phyloP scores from a whole-genome alignment of 2,888 invertebrate species.

The Cosmorhoe ocellata region DNA sequence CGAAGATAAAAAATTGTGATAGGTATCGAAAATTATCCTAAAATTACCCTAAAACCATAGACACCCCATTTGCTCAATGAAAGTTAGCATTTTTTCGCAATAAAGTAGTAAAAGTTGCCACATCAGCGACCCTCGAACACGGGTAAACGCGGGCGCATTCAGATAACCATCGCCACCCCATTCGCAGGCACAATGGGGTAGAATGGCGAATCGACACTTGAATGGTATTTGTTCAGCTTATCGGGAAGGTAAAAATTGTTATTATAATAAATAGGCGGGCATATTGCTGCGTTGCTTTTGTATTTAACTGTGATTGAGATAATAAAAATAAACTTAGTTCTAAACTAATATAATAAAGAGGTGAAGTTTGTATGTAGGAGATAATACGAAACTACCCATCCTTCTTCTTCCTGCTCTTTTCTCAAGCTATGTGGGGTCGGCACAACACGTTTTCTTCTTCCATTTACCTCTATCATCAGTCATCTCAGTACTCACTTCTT shows the following conservation, averaged over 20 bases:
- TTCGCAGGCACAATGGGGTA: constrained; percentile 16
- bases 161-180: constrained; percentile 52
- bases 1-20: neutral
- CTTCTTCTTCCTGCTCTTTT: too few relatives aligned
- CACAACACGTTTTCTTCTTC: too few relatives aligned
- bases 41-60: constrained; percentile 17
- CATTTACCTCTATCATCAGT: too few relatives aligned
- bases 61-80: constrained; percentile 44
- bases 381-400: too few relatives aligned
- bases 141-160: constrained; percentile 46
- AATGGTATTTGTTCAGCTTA: constrained; percentile 40
- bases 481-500: too few relatives aligned
- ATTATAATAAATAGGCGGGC: constrained; percentile 21
- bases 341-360: too few relatives aligned
- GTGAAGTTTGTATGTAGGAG: too few relatives aligned
- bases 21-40: constrained; percentile 3
- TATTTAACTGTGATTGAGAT: neutral
- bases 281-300: constrained; percentile 19
- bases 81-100: constrained; percentile 77
- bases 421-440: too few relatives aligned
- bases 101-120: constrained; percentile 74
- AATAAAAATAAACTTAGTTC: too few relatives aligned
- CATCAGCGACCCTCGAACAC: constrained; percentile 60
- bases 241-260: constrained; percentile 18
- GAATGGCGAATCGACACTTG: constrained; percentile 27